phyloP scores from a whole-genome alignment of 2,113 vertebrate species.

The Pelecanoides urinatrix region DNA sequence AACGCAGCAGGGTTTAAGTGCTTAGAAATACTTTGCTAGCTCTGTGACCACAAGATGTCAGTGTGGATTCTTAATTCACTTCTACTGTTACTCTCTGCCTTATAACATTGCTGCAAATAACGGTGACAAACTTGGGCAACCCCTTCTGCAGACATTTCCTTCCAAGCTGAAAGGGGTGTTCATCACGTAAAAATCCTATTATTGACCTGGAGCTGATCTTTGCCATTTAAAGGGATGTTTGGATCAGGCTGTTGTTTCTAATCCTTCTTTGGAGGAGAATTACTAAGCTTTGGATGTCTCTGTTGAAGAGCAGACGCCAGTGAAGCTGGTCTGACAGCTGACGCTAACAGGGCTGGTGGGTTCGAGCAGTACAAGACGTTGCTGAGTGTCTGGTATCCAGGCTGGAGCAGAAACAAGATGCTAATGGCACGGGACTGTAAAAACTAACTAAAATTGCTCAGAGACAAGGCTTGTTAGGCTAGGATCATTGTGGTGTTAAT shows the following conservation, averaged over 20 bases:
- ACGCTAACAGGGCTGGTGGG: neutral
- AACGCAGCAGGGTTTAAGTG: neutral
- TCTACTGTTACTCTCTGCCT: neutral
- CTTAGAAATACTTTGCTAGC: neutral
- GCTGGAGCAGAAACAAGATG: neutral
- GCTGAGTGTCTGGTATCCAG: fast-evolving
- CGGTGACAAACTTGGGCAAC: neutral
- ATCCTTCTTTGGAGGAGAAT: neutral
- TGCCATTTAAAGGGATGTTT: neutral
- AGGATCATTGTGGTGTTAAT: neutral
- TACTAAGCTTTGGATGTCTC: neutral
- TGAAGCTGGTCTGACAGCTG: neutral
- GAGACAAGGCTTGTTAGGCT: neutral
- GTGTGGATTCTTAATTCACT: neutral
- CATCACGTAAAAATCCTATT: neutral
- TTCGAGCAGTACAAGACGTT: neutral
- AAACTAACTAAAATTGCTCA: neutral
- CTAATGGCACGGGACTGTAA: neutral
- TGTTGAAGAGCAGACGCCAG: neutral
- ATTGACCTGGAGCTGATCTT: neutral
- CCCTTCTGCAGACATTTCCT: neutral
- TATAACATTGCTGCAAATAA: neutral
- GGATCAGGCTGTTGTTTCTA: neutral
- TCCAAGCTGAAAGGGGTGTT: neutral
- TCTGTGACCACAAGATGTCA: conserved; percentile 53